phyloP scores from a whole-genome alignment of 2,797 vertebrate genomes.

The Agapornis canus region DNA sequence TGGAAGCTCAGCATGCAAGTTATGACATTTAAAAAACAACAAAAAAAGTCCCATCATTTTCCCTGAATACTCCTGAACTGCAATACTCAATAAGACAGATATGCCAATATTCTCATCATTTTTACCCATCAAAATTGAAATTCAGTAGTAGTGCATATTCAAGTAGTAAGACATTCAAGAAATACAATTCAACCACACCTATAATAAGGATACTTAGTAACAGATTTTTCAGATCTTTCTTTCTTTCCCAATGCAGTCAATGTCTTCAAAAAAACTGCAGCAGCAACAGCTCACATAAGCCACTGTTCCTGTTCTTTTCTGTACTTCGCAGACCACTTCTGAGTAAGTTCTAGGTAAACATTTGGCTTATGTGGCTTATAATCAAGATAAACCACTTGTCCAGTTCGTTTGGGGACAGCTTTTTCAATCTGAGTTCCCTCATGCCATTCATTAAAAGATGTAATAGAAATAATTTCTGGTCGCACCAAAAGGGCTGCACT shows the following conservation, averaged over 20 bases:
- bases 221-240: not conserved
- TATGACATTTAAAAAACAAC: not conserved
- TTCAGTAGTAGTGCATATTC: slow-evolving; percentile 37
- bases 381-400: slow-evolving; percentile 86
- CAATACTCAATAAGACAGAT: not conserved
- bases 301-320: slow-evolving; percentile 82
- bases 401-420: slow-evolving; percentile 87
- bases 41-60: not conserved
- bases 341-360: slow-evolving; percentile 92
- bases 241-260: not conserved
- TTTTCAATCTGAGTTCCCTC: slow-evolving; percentile 98
- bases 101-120: not conserved
- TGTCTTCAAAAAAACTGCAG: not conserved
- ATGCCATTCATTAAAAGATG: slow-evolving; percentile 98
- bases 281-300: slow-evolving; percentile 51
- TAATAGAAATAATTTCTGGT: slow-evolving; percentile 90
- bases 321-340: slow-evolving; percentile 92
- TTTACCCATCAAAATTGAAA: slow-evolving; percentile 21
- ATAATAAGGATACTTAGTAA: not conserved
- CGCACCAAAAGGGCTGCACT: slow-evolving; percentile 84
- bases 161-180: slow-evolving; percentile 19
- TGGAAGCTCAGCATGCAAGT: slow-evolving; percentile 8
- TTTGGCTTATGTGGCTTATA: slow-evolving; percentile 91
- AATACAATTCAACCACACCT: not conserved
- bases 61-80: slow-evolving; percentile 2